phyloP scores from a whole-genome alignment of 1,140 invertebrate species.

The Ephestia elutella region DNA sequence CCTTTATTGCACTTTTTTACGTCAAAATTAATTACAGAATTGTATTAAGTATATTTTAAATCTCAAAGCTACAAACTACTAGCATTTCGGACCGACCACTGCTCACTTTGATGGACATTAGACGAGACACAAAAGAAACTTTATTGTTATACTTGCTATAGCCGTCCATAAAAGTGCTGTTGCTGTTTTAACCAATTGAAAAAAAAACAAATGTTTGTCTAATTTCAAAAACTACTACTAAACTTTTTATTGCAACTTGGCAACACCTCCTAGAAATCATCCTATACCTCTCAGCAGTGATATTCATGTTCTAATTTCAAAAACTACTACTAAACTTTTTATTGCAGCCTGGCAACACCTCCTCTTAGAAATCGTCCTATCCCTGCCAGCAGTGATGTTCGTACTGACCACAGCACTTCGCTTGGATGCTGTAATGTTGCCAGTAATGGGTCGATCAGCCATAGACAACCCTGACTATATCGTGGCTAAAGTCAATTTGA shows the following conservation, averaged over 20 bases:
- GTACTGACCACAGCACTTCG: slow-evolving; percentile 23
- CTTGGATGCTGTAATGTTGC: slow-evolving; percentile 35
- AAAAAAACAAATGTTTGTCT: too few relatives aligned
- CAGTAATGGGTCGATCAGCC: slow-evolving; percentile 37
- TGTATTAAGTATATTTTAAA: too few relatives aligned
- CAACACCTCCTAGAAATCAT: slow-evolving; percentile 42
- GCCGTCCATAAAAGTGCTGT: too few relatives aligned
- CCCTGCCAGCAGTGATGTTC: slow-evolving; percentile 29
- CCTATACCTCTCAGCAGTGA: slow-evolving; percentile 22
- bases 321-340: not conserved
- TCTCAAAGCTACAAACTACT: too few relatives aligned
- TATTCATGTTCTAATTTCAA: slow-evolving; percentile 22
- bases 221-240: too few relatives aligned
- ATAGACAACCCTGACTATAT: slow-evolving; percentile 30
- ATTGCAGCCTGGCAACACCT: slow-evolving; percentile 47
- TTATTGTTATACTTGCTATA: too few relatives aligned
- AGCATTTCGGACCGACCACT: too few relatives aligned
- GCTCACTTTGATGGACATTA: too few relatives aligned
- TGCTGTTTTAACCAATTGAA: too few relatives aligned
- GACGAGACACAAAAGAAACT: too few relatives aligned
- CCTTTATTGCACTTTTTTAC: too few relatives aligned
- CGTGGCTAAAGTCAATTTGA: slow-evolving; percentile 30
- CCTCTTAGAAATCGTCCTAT: slow-evolving; percentile 28
- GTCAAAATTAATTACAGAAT: too few relatives aligned
- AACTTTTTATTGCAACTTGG: slow-evolving; percentile 28